Evolutionary conservation across 2,113 vertebrate genomes (phyloP), one percentile per base, ranked within the genome.

Genomic region (Dasyprocta punctata): DNA sequence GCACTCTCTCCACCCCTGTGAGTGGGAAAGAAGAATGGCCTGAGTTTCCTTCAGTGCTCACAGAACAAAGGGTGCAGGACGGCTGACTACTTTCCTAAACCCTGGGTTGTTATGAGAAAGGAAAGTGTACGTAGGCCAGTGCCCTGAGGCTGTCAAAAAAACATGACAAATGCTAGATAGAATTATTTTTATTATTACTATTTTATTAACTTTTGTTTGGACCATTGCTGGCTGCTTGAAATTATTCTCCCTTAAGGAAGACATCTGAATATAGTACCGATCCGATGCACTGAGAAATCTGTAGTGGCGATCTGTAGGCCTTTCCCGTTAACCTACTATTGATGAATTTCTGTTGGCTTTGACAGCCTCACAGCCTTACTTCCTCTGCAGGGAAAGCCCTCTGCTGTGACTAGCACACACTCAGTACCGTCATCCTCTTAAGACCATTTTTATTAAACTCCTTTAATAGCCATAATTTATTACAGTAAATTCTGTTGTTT

Each of bases 1-100:
- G 92, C 83, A 63, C 78, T 60, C 90, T 92, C 60, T 89, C 90
- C 38, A 13, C 47, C 82, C 83, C 82, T 71, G 54, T 49, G 60
- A 58, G 16, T 44, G 10, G 87, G 83, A 77, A 83, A 75, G 95
- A n/a, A 71, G 78, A 54, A 58, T 67, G 54, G 36, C 82, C 44
- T 20, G 52, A 89, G 65, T 95, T 89, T 22, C 16, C 71, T 82
- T 89, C 89, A 65, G 2, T 77, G 67, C 67, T 89, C n/a, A 56
- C 28, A 56, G 52, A 54, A 41, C 38, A 26, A 65, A 94, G 49
- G 24, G 3, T 5, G 38, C 33, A 33, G 73, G 73, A 36, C 49
- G 38, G 41, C 80, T 71, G 7, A n/a, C 6, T 69, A 17, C 16
- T 36, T 67, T n/a, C 65, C 65, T n/a, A n/a, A 69, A n/a, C 33